A percentile compares a stretch with the other conserved stretches of the same genome.
These are phyloP conservation scores for Drosophila eugracilis DNA, from an alignment of 1,140 invertebrate genomes.

Conservation along the genomic window DNA sequence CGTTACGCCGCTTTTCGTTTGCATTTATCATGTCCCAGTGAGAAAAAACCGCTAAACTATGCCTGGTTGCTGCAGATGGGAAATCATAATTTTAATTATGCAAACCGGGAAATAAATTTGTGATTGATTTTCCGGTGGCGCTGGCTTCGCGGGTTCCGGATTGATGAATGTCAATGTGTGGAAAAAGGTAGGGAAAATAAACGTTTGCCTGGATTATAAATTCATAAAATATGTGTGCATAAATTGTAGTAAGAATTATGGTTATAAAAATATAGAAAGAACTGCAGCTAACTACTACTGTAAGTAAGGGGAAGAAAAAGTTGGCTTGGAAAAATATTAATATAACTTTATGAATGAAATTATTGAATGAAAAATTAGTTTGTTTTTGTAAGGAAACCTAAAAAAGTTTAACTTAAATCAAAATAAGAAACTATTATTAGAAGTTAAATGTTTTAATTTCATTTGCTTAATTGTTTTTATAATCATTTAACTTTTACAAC, in stretches of 20 bases:
- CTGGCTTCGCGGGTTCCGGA: conserved; percentile 10
- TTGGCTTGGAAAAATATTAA: not conserved
- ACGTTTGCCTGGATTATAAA: not conserved
- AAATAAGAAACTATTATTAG: not conserved
- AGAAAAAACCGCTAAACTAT: conserved; percentile 42
- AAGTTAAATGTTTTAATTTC: too few species aligned
- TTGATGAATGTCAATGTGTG: conserved; percentile 22
- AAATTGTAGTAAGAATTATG: not conserved
- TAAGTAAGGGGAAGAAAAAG: too few species aligned
- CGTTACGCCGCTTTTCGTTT: conserved; percentile 19
- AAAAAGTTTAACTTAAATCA: not conserved
- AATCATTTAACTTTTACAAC: too few species aligned
- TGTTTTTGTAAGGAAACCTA: not conserved
- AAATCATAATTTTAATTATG: conserved; percentile 68
- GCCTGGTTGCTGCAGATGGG: conserved; percentile 10
- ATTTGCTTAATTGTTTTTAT: too few species aligned
- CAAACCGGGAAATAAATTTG: conserved; percentile 47
- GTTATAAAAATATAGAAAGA: not conserved
- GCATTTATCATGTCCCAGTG: conserved; percentile 13
- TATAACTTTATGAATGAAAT: not conserved
- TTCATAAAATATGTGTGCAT: not conserved
- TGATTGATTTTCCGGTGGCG: conserved; percentile 47
- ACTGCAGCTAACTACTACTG: not conserved
- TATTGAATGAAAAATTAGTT: not conserved
- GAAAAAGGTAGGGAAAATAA: not conserved